Evolutionary conservation across 2,888 invertebrate genomes (phyloP).

Genomic region (Trichogramma evanescens): DNA sequence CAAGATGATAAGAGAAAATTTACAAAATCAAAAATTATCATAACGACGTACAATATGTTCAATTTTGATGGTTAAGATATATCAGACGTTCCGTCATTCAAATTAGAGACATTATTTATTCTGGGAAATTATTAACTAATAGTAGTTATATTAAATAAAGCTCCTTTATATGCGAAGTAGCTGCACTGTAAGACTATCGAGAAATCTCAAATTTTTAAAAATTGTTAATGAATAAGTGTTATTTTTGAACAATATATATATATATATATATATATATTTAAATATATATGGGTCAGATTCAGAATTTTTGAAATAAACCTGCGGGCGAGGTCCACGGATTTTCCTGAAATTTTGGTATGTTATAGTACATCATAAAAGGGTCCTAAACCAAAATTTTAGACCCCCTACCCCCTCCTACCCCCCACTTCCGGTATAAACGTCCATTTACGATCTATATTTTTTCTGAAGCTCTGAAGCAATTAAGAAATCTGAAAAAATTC

Average conservation of each 20-base stretch:
- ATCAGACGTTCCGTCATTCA: background rate
- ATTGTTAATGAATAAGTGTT: conserved; percentile 11
- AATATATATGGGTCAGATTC: no score
- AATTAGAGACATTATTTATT: background rate
- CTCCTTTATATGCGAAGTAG: conserved; percentile 7
- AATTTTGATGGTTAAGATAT: background rate
- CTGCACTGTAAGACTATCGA: background rate
- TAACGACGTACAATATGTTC: background rate
- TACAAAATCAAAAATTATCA: background rate
- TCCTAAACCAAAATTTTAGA: no score
- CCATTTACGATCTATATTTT: no score
- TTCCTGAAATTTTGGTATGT: no score
- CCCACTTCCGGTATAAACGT: no score
- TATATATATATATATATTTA: background rate
- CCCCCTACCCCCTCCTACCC: no score
- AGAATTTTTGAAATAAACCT: no score
- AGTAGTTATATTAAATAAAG: background rate
- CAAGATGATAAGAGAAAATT: background rate
- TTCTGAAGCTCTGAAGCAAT: no score
- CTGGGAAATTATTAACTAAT: background rate
- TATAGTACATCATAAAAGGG: no score
- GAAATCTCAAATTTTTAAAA: conserved; percentile 8
- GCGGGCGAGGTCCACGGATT: no score
- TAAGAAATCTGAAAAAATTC: no score
- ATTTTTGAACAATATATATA: conserved; percentile 10